Evolutionary conservation across 2,797 vertebrate species (phyloP).

Genomic region (Myotis vivesi): DNA sequence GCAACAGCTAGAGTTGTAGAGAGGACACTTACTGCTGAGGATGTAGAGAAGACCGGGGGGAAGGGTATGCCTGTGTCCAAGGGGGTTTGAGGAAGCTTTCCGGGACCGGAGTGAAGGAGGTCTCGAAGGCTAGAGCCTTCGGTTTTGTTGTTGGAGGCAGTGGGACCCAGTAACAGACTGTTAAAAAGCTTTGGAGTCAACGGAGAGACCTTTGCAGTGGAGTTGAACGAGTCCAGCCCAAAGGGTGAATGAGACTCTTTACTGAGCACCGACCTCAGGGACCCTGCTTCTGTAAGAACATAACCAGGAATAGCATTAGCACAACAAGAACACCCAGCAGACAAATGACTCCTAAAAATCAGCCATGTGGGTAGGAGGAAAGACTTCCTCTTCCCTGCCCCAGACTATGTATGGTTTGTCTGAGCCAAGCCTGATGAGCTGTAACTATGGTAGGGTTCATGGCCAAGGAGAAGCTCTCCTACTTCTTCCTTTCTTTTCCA

Average conservation of each 20-base stretch:
- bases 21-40: constrained; percentile 88
- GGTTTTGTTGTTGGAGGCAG: constrained; percentile 93
- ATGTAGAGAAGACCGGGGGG: constrained; percentile 94
- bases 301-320: constrained; percentile 53
- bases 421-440: neutral
- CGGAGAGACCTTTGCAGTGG: constrained; percentile 86
- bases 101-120: constrained; percentile 96
- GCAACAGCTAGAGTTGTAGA: constrained; percentile 20
- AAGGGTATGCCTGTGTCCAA: constrained; percentile 94
- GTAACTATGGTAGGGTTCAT: constrained; percentile 1
- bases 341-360: constrained; percentile 29
- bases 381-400: neutral
- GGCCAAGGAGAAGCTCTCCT: constrained; percentile 29
- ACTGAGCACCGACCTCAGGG: constrained; percentile 93
- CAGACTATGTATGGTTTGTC: neutral
- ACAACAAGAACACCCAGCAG: neutral
- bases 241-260: constrained; percentile 94
- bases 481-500: constrained; percentile 10
- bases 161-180: constrained; percentile 94
- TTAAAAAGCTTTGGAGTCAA: constrained; percentile 98
- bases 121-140: constrained; percentile 98
- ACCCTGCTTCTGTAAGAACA: constrained; percentile 90
- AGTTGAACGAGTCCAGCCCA: constrained; percentile 94
- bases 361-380: neutral
- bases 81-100: constrained; percentile 94